Evolutionary conservation across 2,888 invertebrate species (phyloP), one percentile per base, ranked within the genome.

Genomic region (Eupelmus urozonus): DNA sequence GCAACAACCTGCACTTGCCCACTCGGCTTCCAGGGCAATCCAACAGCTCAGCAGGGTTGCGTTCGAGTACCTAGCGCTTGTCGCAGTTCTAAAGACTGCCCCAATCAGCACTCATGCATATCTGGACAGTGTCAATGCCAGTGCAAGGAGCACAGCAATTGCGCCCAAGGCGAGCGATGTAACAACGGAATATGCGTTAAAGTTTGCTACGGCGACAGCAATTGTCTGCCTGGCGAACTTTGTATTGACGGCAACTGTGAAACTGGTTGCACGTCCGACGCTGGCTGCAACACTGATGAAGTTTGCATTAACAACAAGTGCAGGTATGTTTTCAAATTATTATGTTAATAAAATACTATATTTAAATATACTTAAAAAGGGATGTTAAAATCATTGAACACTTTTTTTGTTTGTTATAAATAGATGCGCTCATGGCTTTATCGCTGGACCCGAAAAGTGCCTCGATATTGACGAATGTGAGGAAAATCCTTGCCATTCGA

Each of bases 151-250:
- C 94, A 93, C 80, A 91, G 92, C 0, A 91, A 93, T 25, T 97
- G 97, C 87, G 97, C 96, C 0, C 92, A 94, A 55, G 97, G 97
- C 16, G 97, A 97, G 90, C 93, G 95, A 79, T 97, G 97, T 85
- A 92, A 92, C 78, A 94, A 95, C 83, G 94, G 93, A 82, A 92
- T 94, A 81, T 97, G 97, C 85, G 92, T 94, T 23, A 97, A 96
- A 91, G 93, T 97, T 45, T 97, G 97, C 87, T 96, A 96, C 86
- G 94, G 95, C 11, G 96, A 96, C 87, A 96, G 95, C 85, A 97
- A 97, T 86, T 97, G 97, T 85, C 91, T 97, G 84, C 95, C 96
- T 1, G 97, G 97, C 65, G 97, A 97, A 91, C 94, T 97, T 77
- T 97, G 97, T 84, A 93, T 93, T 81, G 93, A 93, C 80, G 96